Percentiles rank a stretch among this genome's conserved stretches.
phyloP scores from a whole-genome alignment of 2,113 vertebrate species.

The Opisthocomus hoazin region DNA sequence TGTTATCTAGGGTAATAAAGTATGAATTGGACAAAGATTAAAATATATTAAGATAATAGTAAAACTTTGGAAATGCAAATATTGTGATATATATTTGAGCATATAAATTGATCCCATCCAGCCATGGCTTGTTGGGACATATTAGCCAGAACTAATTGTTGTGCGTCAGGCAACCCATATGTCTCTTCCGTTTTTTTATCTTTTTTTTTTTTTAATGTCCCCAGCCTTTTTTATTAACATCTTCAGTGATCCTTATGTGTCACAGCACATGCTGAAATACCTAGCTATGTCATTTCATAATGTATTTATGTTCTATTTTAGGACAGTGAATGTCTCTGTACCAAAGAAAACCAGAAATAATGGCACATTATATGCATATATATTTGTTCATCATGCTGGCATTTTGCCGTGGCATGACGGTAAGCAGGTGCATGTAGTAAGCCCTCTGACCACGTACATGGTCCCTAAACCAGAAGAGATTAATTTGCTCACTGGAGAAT shows the following conservation, averaged over 20 bases:
- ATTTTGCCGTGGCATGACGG: conserved; percentile 87
- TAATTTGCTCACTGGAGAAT: conserved; percentile 86
- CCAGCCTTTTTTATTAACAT: background rate
- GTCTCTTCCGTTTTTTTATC: too few species aligned
- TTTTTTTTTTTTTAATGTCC: too few species aligned
- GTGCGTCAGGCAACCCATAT: background rate
- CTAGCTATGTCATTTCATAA: background rate
- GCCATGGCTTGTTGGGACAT: background rate
- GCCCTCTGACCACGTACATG: conserved; percentile 95
- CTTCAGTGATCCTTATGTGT: background rate
- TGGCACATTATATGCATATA: conserved; percentile 88
- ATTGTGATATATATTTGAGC: background rate
- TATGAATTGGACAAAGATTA: background rate
- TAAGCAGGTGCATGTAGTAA: conserved; percentile 87
- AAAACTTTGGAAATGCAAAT: background rate
- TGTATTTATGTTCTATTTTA: conserved; percentile 46
- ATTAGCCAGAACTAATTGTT: background rate
- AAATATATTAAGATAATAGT: background rate
- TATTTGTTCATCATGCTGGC: conserved; percentile 92
- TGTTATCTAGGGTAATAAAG: background rate
- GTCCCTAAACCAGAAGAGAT: conserved; percentile 90
- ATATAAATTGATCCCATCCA: background rate
- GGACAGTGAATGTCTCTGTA: conserved; percentile 90
- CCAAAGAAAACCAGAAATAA: conserved; percentile 96
- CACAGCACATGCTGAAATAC: too few species aligned